A percentile compares a stretch with the other conserved stretches of the same genome.
These are phyloP conservation scores for Leucoma salicis DNA, from an alignment of 2,888 invertebrate genomes.

Conservation along the genomic window DNA sequence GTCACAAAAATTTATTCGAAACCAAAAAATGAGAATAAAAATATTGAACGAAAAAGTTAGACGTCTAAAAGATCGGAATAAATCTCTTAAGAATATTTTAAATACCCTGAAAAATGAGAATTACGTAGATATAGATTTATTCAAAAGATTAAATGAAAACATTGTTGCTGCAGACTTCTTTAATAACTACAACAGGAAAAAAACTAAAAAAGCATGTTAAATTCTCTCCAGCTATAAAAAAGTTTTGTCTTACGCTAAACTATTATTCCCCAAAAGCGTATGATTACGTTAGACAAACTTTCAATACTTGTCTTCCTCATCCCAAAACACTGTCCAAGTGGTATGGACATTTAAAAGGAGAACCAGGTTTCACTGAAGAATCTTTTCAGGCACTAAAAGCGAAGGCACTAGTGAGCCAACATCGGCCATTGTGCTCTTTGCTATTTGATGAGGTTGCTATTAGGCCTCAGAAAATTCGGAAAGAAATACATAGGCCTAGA, in stretches of 20 bases:
- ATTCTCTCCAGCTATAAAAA: background rate
- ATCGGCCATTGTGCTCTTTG: background rate
- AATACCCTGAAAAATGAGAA: constrained; percentile 11
- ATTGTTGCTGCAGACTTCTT: too few relatives aligned
- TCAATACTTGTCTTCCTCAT: background rate
- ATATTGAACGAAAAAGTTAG: too few relatives aligned
- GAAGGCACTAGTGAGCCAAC: background rate
- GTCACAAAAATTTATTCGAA: too few relatives aligned
- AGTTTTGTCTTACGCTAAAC: background rate
- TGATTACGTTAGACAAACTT: background rate
- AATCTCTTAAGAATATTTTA: too few relatives aligned
- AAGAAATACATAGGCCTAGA: constrained; percentile 15
- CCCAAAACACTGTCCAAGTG: background rate
- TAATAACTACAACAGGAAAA: too few relatives aligned
- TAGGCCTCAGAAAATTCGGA: constrained; percentile 12
- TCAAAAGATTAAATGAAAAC: constrained; percentile 7
- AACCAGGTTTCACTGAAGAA: background rate
- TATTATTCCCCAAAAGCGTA: background rate
- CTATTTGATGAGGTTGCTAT: background rate
- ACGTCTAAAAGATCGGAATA: too few relatives aligned
- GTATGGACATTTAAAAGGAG: background rate
- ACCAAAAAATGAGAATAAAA: too few relatives aligned
- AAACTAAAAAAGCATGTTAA: background rate
- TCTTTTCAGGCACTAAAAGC: background rate
- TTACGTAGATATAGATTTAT: constrained; percentile 12